phyloP scores from a whole-genome alignment of 2,113 vertebrate species.

The Gila orcuttii region DNA sequence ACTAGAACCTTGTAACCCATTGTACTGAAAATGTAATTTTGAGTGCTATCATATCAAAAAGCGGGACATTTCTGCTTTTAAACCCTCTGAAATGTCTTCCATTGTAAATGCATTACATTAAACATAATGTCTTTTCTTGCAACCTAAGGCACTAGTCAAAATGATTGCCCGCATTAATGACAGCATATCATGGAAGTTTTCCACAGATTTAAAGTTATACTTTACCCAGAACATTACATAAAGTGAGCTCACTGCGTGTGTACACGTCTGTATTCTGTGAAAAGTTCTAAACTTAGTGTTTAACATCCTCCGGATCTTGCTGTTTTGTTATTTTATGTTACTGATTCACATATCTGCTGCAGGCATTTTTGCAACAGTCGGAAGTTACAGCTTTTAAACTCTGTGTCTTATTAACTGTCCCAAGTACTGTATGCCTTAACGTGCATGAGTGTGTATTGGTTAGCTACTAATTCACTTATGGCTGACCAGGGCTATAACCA shows the following conservation, averaged over 20 bases:
- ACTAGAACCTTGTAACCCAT: neutral
- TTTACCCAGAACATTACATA: conserved; percentile 11
- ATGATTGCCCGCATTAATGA: neutral
- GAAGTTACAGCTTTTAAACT: conserved; percentile 50
- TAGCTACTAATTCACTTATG: conserved; percentile 1
- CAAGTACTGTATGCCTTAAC: neutral
- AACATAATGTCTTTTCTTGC: neutral
- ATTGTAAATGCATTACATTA: neutral
- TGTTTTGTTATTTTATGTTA: conserved; percentile 61
- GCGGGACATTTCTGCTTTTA: neutral
- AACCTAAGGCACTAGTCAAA: neutral
- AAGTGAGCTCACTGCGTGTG: neutral
- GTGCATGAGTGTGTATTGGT: conserved; percentile 17
- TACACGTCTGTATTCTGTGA: conserved; percentile 31
- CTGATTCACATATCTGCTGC: conserved; percentile 69
- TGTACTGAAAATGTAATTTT: neutral
- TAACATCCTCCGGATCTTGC: conserved; percentile 52
- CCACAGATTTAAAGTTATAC: neutral
- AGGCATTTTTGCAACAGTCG: conserved; percentile 38
- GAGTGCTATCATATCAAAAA: neutral
- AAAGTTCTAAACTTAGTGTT: conserved; percentile 16
- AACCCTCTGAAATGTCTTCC: neutral
- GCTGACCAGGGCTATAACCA: conserved; percentile 9
- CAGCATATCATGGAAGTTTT: neutral
- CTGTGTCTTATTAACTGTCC: conserved; percentile 67